Conservation (phyloP, 2,888 invertebrate genomes). For the Odontocolon sp. region DNA sequence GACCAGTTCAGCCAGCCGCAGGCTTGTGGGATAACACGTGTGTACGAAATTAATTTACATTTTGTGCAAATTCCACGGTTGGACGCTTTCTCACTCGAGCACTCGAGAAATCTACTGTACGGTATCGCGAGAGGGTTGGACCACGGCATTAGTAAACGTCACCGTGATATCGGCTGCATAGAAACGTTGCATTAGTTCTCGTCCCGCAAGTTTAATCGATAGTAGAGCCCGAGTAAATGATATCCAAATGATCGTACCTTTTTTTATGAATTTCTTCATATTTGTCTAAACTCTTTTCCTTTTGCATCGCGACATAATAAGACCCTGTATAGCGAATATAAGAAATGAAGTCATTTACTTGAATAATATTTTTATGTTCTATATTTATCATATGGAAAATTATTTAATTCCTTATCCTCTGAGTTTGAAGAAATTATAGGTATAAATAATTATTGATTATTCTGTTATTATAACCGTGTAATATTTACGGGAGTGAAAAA, state of each 20-base stretch:
- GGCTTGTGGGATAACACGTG: slow-evolving; percentile 30
- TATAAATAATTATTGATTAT: too few relatives aligned
- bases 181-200: slow-evolving; percentile 60
- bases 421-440: too few relatives aligned
- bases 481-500: too few relatives aligned
- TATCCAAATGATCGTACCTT: neutral
- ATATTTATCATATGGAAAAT: too few relatives aligned
- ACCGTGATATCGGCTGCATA: slow-evolving; percentile 47
- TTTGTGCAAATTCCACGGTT: slow-evolving; percentile 39
- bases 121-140: slow-evolving; percentile 51
- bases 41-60: slow-evolving; percentile 64
- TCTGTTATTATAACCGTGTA: too few relatives aligned
- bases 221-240: neutral
- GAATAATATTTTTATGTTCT: too few relatives aligned
- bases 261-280: neutral
- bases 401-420: too few relatives aligned
- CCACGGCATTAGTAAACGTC: slow-evolving; percentile 61
- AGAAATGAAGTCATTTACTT: too few relatives aligned
- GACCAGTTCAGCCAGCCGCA: neutral
- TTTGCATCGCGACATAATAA: neutral
- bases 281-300: neutral
- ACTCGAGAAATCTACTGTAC: slow-evolving; percentile 1
- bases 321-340: too few relatives aligned
- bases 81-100: too few relatives aligned
- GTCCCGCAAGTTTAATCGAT: slow-evolving; percentile 55